Conservation (phyloP, 2,797 vertebrate species). For the Alfaro cultratus region DNA sequence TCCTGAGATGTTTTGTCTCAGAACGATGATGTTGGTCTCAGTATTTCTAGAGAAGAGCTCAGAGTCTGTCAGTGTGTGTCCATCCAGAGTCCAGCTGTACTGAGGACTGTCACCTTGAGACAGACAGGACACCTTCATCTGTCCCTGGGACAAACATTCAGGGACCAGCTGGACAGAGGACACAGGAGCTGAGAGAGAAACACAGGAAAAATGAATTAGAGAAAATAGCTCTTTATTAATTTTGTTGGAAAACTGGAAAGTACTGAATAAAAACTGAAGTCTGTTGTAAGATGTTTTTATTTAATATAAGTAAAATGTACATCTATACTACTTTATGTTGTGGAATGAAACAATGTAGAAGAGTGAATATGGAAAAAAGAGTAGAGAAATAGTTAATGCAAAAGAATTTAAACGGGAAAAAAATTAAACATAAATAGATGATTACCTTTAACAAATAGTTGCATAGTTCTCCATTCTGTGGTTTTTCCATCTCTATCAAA, state of each 20-base stretch:
- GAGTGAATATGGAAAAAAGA: too few relatives aligned
- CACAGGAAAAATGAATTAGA: too few relatives aligned
- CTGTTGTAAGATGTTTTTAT: not conserved
- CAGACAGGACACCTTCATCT: constrained; percentile 50
- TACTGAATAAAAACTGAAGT: not conserved
- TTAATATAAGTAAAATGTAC: not conserved
- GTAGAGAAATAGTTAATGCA: too few relatives aligned
- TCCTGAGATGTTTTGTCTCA: constrained; percentile 48
- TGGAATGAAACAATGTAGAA: not conserved
- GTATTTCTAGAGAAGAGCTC: constrained; percentile 33
- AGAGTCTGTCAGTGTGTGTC: constrained; percentile 38
- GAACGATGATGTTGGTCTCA: constrained; percentile 29
- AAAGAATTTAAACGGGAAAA: not conserved
- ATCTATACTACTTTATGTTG: not conserved
- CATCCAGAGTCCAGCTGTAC: constrained; percentile 67
- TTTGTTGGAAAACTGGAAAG: not conserved
- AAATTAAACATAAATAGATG: not conserved
- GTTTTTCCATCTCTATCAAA: rapidly evolving
- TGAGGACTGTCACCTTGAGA: constrained; percentile 54
- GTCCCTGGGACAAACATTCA: constrained; percentile 18
- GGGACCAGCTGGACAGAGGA: constrained; percentile 12
- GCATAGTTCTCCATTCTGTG: rapidly evolving
- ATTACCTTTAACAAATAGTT: constrained; percentile 22
- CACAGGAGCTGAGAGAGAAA: constrained; percentile 24
- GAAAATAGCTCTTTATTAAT: too few relatives aligned